Conservation (phyloP, 2,888 invertebrate species). For the Dasysyrphus tricinctus region DNA sequence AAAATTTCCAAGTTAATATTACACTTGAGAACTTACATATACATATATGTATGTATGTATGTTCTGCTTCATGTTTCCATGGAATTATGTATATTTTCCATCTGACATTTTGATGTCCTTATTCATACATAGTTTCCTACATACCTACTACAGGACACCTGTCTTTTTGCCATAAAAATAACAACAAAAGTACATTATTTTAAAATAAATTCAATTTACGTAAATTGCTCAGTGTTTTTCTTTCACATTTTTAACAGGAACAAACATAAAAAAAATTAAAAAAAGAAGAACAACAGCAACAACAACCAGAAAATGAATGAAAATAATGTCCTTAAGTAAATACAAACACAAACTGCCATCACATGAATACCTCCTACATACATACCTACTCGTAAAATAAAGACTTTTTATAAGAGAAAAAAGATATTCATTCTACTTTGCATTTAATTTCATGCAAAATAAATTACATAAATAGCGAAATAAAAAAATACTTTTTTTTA, state of each 20-base stretch:
- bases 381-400: neutral
- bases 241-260: neutral
- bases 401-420: neutral
- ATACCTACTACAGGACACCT: neutral
- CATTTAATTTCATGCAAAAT: slow-evolving; percentile 66
- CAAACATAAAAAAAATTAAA: neutral
- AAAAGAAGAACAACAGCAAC: neutral
- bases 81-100: neutral
- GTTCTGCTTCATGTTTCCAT: neutral
- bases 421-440: slow-evolving; percentile 25
- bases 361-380: neutral
- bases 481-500: slow-evolving; percentile 34
- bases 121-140: neutral
- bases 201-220: slow-evolving; percentile 47
- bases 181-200: slow-evolving; percentile 25
- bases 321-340: slow-evolving; percentile 41
- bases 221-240: slow-evolving; percentile 26
- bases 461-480: slow-evolving; percentile 54
- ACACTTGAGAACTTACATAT: no score
- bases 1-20: no score
- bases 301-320: neutral
- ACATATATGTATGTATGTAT: no score
- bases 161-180: neutral
- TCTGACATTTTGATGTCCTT: slow-evolving; percentile 5
- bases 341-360: slow-evolving; percentile 19